Conservation (phyloP, 2,888 invertebrate species). For the Ornithoptera priamus region DNA sequence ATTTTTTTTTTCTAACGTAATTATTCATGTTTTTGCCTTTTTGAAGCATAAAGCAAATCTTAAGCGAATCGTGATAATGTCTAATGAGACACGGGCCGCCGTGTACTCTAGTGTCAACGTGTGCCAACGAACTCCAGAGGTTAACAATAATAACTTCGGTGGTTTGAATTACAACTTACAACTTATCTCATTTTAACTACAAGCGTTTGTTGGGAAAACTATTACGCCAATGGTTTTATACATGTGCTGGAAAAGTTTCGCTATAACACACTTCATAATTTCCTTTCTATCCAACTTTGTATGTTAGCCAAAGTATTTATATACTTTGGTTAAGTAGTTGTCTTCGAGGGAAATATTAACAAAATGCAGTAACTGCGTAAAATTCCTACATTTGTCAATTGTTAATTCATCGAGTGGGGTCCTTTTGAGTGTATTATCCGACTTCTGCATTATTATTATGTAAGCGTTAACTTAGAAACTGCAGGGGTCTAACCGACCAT, state of each 20-base stretch:
- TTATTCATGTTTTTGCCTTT: neutral
- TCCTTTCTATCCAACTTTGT: neutral
- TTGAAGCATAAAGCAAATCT: neutral
- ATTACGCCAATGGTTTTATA: neutral
- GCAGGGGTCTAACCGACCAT: slow-evolving; percentile 40
- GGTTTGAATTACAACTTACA: slow-evolving; percentile 34
- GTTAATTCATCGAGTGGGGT: slow-evolving; percentile 37
- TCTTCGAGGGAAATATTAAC: neutral
- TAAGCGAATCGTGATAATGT: slow-evolving; percentile 25
- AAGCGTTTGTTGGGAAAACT: slow-evolving; percentile 3
- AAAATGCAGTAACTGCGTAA: neutral
- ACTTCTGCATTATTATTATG: slow-evolving; percentile 34
- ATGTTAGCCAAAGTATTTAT: neutral
- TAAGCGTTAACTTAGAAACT: slow-evolving; percentile 48
- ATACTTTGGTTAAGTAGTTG: neutral
- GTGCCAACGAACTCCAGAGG: slow-evolving; percentile 53
- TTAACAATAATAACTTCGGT: slow-evolving; percentile 37
- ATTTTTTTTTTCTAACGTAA: neutral
- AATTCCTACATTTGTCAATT: slow-evolving; percentile 21
- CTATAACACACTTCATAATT: neutral
- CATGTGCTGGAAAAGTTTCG: neutral
- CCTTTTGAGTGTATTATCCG: slow-evolving; percentile 41
- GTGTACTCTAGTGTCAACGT: slow-evolving; percentile 43
- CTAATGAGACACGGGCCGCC: slow-evolving; percentile 43
- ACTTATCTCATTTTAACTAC: slow-evolving; percentile 27